phyloP scores from a whole-genome alignment of 2,113 vertebrate species.

The Misgurnus anguillicaudatus region DNA sequence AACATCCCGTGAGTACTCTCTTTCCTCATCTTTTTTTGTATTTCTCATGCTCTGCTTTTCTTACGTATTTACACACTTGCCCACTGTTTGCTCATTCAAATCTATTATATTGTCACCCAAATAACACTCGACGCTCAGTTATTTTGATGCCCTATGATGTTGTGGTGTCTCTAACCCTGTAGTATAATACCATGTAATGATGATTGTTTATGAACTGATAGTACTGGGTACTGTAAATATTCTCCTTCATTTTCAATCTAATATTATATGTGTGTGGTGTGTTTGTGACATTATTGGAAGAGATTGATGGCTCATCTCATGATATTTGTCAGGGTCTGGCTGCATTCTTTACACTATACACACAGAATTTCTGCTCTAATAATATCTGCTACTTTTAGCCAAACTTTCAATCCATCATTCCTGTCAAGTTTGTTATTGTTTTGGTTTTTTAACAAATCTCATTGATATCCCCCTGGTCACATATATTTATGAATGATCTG shows the following conservation, averaged over 20 bases:
- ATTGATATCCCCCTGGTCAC: not conserved
- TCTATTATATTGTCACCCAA: not conserved
- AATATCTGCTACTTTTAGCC: slow-evolving; percentile 4
- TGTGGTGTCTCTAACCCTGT: not conserved
- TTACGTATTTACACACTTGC: not conserved
- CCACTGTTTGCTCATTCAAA: not conserved
- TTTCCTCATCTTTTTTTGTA: not conserved
- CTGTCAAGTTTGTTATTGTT: not conserved
- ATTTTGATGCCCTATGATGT: too few species aligned
- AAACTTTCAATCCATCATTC: not conserved
- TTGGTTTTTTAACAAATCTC: not conserved
- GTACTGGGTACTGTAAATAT: too few species aligned
- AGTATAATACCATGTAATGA: too few species aligned
- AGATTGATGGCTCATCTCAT: too few species aligned
- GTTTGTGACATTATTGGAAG: too few species aligned
- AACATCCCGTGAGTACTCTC: slow-evolving; percentile 83
- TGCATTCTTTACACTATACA: not conserved
- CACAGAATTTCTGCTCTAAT: not conserved
- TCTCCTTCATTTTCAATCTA: not conserved
- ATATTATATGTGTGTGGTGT: not conserved
- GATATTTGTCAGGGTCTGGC: not conserved
- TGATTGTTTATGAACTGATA: too few species aligned
- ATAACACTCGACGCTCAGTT: not conserved
- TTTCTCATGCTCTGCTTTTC: not conserved
- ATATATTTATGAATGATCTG: not conserved